Base-by-base conservation (phyloP, 2,888 invertebrate species). In the Amphimallon solstitiale region DNA sequence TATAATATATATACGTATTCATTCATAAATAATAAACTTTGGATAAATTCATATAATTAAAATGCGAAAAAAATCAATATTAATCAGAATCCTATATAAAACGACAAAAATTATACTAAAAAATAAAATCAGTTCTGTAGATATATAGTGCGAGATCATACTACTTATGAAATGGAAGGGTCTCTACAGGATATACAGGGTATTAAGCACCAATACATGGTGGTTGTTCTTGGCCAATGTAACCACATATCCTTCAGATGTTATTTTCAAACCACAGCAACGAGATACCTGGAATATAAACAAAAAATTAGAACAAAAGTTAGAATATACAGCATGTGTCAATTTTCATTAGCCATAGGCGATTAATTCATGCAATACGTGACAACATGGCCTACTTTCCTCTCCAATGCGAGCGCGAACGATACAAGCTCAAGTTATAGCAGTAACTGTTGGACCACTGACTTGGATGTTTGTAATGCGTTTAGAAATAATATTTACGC, bases 181-280 rank as follows among this genome's bases (percentile, higher is more conserved):
- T 84, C 83, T 88, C 91, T 92, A 93, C 86, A 92, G 90, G 87
- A 94, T 93, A 87, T 94, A 94, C 81, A 95, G 89, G 77, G 94
- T 95, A 87, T 95, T 94, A 84, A 97, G 89, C 83, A 98, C 95
- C 84, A 98, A 90, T 79, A 98, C 97, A 85, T 97, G 96, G 85
- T 98, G 97, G 86, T 98, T 98, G 87, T 97, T 98, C 87, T 98
- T 98, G 82, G 97, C 97, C 85, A 98, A 86, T 73, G 97, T 95
- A 75, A 95, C 94, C 77, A 97, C 93, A 84, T 95, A 96, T 75
- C 97, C 97, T 84, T 97, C 97, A 15, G 95, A 94, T 65, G 97
- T 97, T 79, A 98, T 96, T 86, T 97, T 97, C 80, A 98, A 87
- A 71, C 97, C 97, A 83, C 97, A 98, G 87, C 97, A 98, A 79